Evolutionary conservation across 2,113 vertebrate species (phyloP), one percentile per base, ranked within the genome.

Genomic region (Crotalus helleri): DNA sequence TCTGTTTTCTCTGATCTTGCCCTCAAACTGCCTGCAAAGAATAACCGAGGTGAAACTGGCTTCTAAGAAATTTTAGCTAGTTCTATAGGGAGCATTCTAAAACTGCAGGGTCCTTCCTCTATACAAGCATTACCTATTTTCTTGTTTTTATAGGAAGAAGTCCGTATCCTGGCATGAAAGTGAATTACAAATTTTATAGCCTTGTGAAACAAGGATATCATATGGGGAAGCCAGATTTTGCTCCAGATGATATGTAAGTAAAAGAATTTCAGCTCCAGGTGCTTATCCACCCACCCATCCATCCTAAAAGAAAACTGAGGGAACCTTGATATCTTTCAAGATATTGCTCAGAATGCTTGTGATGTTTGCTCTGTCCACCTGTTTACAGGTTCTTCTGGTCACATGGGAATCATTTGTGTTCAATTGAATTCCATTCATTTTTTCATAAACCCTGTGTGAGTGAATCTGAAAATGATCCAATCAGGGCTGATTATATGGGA

Each of bases 171-270:
- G 98, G 98, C 91, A 98, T 99, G 96, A 96, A 98, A 90, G 99
- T 99, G 95, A 99, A 99, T 96, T 98, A 98, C 93, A 98, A 98
- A 94, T 99, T 99, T 97, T 99, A 99, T 93, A 99, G 98, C 94
- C 98, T 99, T 99, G 98, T 99, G 95, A 99, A 99, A 94, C 97
- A 97, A 21, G 99, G 99, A 2, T 99, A 99, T 96, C 98, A 99
- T 96, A 99, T 99, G 99, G 98, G 98, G 92, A 98, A 98, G 93
- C 99, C 99, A 0, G 98, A 98, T 74, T 99, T 98, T 3, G 98
- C 99, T 49, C 98, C 98, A 23, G 81, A 64, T 29, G 57, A 90
- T 9, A 90, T 86, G 92, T 93, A 90, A 93, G 92, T 90, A 93
- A 44, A 92, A 15, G 19, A 21, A 53, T 1, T 9, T 6, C 51